A percentile compares a stretch with the other conserved stretches of the same genome.
These are phyloP conservation scores for Chionodraco myersi DNA, from an alignment of 2,113 vertebrate genomes.

Conservation along the genomic window DNA sequence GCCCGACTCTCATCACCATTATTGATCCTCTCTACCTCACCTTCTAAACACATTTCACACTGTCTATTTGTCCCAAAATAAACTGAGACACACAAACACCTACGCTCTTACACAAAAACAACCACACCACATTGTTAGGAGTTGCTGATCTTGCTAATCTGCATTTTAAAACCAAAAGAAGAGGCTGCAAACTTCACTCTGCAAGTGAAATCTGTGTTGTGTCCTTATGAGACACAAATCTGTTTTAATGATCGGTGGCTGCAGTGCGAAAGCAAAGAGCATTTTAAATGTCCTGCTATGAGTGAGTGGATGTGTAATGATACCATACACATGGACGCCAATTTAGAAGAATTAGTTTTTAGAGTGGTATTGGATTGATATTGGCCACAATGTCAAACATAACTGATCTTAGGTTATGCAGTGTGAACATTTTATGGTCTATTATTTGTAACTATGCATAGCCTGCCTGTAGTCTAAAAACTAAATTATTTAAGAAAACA, in stretches of 20 bases:
- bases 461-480: not conserved
- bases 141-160: not conserved
- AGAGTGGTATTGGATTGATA: not conserved
- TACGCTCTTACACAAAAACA: not conserved
- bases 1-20: slow-evolving; percentile 46
- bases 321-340: not conserved
- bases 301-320: not conserved
- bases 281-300: not conserved
- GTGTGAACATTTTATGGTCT: not conserved
- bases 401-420: not conserved
- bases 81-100: not conserved
- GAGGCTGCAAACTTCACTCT: not conserved
- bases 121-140: not conserved
- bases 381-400: not conserved
- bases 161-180: not conserved
- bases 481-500: not conserved
- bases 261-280: not conserved
- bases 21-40: slow-evolving; percentile 51
- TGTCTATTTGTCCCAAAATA: slow-evolving; percentile 25
- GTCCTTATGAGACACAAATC: not conserved
- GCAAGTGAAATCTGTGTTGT: not conserved
- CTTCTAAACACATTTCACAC: slow-evolving; percentile 25
- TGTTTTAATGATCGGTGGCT: not conserved
- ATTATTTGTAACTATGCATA: not conserved
- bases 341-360: not conserved